These are phyloP conservation scores for Thera britannica DNA, from an alignment of 2,888 invertebrate species.

Conservation along the genomic window DNA sequence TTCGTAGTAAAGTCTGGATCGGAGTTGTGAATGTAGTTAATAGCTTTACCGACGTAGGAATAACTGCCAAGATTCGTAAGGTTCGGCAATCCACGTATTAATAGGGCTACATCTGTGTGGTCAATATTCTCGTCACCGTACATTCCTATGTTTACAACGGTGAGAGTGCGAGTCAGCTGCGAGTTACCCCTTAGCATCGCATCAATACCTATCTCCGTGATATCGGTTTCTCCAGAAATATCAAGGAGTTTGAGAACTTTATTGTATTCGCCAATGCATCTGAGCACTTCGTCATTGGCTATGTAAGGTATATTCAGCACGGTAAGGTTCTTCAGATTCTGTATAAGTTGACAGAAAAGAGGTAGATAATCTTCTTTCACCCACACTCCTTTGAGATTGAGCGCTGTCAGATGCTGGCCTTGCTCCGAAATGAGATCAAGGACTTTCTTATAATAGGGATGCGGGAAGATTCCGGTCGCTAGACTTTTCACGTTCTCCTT, in stretches of 20 bases:
- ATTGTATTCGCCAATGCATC: constrained; percentile 84
- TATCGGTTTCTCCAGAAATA: constrained; percentile 89
- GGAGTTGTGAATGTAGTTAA: constrained; percentile 83
- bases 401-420: constrained; percentile 86
- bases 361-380: constrained; percentile 88
- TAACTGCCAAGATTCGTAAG: constrained; percentile 87
- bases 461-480: constrained; percentile 88
- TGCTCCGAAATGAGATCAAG: constrained; percentile 87
- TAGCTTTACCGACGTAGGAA: constrained; percentile 87
- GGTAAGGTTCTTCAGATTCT: constrained; percentile 84
- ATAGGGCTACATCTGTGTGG: constrained; percentile 86
- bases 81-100: constrained; percentile 87
- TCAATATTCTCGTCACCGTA: constrained; percentile 89
- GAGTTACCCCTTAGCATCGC: constrained; percentile 81
- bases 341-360: constrained; percentile 85
- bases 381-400: constrained; percentile 90
- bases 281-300: constrained; percentile 88
- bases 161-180: constrained; percentile 81
- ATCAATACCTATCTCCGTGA: constrained; percentile 87
- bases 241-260: constrained; percentile 85
- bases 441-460: constrained; percentile 88
- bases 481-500: constrained; percentile 87
- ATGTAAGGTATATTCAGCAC: constrained; percentile 88
- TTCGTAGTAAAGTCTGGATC: constrained; percentile 85
- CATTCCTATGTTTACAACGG: constrained; percentile 88